Percentiles rank a stretch among this genome's conserved stretches.
Evolutionary conservation across 2,888 invertebrate genomes (phyloP).

Genomic region (Agonopterix heracliana): DNA sequence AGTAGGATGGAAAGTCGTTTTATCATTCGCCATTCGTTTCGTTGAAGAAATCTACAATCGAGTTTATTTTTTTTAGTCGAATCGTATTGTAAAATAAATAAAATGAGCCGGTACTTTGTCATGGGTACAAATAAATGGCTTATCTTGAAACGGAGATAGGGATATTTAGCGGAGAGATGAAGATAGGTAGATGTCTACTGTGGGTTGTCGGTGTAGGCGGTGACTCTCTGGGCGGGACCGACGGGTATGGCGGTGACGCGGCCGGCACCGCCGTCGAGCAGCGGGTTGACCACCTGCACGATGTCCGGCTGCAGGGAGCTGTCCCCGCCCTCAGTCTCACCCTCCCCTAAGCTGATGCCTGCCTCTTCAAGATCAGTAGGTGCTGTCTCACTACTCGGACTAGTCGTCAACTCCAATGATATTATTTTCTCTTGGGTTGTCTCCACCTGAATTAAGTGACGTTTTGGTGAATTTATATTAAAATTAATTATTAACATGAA

Average conservation of each 20-base stretch:
- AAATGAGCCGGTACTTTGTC: conserved; percentile 27
- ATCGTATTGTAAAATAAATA: conserved; percentile 20
- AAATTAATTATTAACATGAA: no score
- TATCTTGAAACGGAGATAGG: conserved; percentile 6
- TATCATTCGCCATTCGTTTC: conserved; percentile 46
- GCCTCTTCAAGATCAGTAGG: conserved; percentile 53
- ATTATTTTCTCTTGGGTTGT: conserved; percentile 94
- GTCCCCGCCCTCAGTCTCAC: conserved; percentile 59
- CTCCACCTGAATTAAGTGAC: conserved; percentile 80
- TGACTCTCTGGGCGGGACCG: conserved; percentile 58
- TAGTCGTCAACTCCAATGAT: conserved; percentile 87
- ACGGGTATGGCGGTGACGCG: conserved; percentile 66
- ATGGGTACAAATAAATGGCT: conserved; percentile 23
- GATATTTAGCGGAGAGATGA: background rate
- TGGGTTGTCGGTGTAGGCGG: conserved; percentile 48
- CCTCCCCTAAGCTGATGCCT: conserved; percentile 53
- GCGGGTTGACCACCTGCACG: conserved; percentile 71
- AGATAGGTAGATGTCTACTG: conserved; percentile 22
- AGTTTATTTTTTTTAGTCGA: conserved; percentile 32
- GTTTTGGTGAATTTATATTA: background rate
- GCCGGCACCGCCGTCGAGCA: conserved; percentile 66
- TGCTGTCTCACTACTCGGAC: conserved; percentile 77
- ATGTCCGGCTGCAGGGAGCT: conserved; percentile 73
- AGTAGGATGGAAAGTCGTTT: conserved; percentile 60
- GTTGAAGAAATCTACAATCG: conserved; percentile 71